Conservation (phyloP, 2,113 vertebrate genomes). For the Tachysurus vachellii region DNA sequence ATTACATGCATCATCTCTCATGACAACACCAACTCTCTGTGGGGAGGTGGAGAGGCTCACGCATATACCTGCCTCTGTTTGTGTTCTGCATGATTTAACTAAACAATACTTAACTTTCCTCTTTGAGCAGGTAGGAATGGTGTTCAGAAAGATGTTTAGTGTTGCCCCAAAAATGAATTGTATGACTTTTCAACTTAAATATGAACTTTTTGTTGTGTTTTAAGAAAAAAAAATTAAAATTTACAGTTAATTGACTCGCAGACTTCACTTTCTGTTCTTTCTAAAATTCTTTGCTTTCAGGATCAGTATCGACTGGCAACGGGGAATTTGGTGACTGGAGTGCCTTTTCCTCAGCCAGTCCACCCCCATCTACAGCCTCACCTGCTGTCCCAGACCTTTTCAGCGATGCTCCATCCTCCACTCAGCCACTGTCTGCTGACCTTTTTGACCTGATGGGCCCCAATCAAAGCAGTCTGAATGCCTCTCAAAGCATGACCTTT, state of each 20-base stretch:
- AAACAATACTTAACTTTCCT: not conserved
- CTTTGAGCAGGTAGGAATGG: not conserved
- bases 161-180: not conserved
- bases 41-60: constrained; percentile 13
- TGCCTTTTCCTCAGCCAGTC: constrained; percentile 83
- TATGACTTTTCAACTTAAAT: not conserved
- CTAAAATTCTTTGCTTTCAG: constrained; percentile 55
- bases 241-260: not conserved
- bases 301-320: constrained; percentile 80
- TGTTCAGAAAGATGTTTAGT: no score
- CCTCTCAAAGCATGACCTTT: constrained; percentile 94
- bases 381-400: constrained; percentile 69
- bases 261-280: not conserved
- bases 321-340: constrained; percentile 97
- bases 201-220: not conserved
- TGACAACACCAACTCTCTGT: constrained; percentile 6
- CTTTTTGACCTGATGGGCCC: constrained; percentile 90
- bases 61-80: constrained; percentile 6
- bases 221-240: not conserved
- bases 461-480: constrained; percentile 82
- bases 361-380: constrained; percentile 65
- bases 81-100: not conserved
- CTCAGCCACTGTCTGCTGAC: constrained; percentile 75
- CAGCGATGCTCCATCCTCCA: constrained; percentile 56
- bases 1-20: constrained; percentile 57